Evolutionary conservation across 2,113 vertebrate genomes (phyloP), one percentile per base, ranked within the genome.

Genomic region (Epinephelus moara): DNA sequence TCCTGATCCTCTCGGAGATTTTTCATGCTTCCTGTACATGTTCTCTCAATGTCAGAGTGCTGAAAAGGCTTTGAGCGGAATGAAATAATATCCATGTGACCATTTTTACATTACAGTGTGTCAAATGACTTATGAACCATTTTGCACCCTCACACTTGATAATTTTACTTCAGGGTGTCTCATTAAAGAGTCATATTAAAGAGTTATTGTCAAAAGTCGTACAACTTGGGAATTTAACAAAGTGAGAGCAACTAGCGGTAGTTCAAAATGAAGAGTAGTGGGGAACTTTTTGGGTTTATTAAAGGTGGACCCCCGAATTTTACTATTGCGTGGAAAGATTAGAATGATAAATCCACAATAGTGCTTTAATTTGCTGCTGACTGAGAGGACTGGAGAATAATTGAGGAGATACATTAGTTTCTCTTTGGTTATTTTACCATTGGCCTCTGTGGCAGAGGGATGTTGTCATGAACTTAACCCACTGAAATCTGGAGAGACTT

Each of bases 51-150:
- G 57, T 69, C 40, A 37, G 23, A 27, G 37, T 33, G 40, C 59
- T 59, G 52, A 80, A 80, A 70, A 69, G 33, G 18, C 27, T 64
- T 62, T 27, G 47, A 69, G n/a, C 2, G 7, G 30, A 72, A 78
- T 25, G 0, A 47, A 75, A 71, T 60, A 62, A 73, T 75, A 47
- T 25, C 27, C 52, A 63, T 30, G 49, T 45, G n/a, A 52, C 23
- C 23, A 59, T 59, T 78, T 81, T 15, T 66, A 15, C 18, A 70
- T 72, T 75, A 63, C 4, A 6, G 17, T 42, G 21, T 12, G 9
- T 85, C 17, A 81, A 75, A 79, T 75, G 72, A 80, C 78, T 79
- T n/a, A 47, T 69, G 33, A 64, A 67, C 67, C 70, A 85, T 69
- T 81, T 64, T 23, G 49, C 33, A 21, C 25, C 25, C 12, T 47